These are phyloP conservation scores for western clawed frog (Xenopus tropicalis) DNA, from an alignment of 2,113 vertebrate species.

Conservation along the genomic window UCB_Xtro_10.0 CM004447.2:123128501-123129000, in stretches of 20 bases:
- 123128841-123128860: conserved; percentile 21
- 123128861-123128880: neutral
- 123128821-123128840: conserved; percentile 27
- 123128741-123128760: conserved; percentile 35
- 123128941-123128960: no score
- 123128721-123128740: conserved; percentile 43
- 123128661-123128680: conserved; percentile 61
- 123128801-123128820: conserved; percentile 25
- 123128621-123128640: conserved; percentile 59
- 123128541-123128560: no score
- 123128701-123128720: conserved; percentile 54
- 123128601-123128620: conserved; percentile 67
- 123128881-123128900: neutral
- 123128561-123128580: conserved; percentile 41
- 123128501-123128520: no score
- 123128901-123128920: no score
- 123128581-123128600: conserved; percentile 64
- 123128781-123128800: conserved; percentile 22
- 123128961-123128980: no score
- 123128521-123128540: no score
- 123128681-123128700: conserved; percentile 63
- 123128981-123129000: no score
- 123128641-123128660: conserved; percentile 45
- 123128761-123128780: conserved; percentile 21
- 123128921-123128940: no score